Percentiles rank a stretch among this genome's conserved stretches.
phyloP scores from a whole-genome alignment of 2,113 vertebrate species.

The Rhinolophus ferrumequinum region DNA sequence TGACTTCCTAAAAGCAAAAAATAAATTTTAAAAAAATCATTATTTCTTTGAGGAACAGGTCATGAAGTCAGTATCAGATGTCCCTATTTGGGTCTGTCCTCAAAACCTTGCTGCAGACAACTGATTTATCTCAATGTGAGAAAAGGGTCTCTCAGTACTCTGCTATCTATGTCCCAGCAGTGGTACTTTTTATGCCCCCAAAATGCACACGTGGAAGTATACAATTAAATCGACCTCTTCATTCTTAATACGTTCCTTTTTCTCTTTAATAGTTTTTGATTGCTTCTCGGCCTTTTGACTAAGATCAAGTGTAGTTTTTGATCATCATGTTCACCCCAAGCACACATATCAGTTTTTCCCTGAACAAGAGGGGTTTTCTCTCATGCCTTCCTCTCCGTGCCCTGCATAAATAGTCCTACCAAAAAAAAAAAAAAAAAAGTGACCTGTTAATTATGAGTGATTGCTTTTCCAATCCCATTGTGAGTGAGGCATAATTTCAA shows the following conservation, averaged over 20 bases:
- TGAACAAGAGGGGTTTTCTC: conserved; percentile 66
- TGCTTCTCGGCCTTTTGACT: no score
- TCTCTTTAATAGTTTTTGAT: conserved; percentile 80
- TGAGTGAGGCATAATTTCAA: conserved; percentile 84
- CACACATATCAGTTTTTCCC: conserved; percentile 63
- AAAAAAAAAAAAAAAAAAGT: conserved; percentile 31
- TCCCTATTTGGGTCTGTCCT: background rate
- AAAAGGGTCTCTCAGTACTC: background rate
- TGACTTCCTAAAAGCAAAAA: background rate
- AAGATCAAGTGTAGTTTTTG: conserved; percentile 50
- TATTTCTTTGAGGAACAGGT: background rate
- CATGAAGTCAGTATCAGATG: background rate
- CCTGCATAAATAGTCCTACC: conserved; percentile 66
- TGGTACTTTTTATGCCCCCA: background rate
- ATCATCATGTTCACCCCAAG: conserved; percentile 71
- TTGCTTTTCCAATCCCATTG: conserved; percentile 74
- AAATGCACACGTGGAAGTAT: conserved; percentile 48
- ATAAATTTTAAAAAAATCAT: no score
- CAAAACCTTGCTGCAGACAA: background rate
- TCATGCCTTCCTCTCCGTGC: conserved; percentile 2
- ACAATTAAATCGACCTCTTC: conserved; percentile 67
- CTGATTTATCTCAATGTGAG: background rate
- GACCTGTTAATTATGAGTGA: conserved; percentile 82
- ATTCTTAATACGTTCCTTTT: conserved; percentile 77
- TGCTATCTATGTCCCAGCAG: background rate